A percentile compares a stretch with the other conserved stretches of the same genome.
phyloP scores from a whole-genome alignment of 2,113 vertebrate genomes.

The Delphinapterus leucas region DNA sequence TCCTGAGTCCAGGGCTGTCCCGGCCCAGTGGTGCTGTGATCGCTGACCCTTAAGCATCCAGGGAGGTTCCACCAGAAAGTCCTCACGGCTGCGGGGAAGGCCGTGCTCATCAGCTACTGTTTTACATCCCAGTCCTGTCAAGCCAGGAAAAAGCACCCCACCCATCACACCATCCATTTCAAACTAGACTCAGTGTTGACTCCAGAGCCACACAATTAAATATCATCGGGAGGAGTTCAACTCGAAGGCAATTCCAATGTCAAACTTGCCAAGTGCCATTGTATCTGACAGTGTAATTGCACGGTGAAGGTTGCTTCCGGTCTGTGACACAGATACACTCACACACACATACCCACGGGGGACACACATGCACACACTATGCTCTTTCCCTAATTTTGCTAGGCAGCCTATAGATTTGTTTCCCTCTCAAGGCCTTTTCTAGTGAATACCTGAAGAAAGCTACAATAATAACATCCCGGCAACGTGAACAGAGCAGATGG shows the following conservation, averaged over 20 bases:
- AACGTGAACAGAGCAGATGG: fast-evolving
- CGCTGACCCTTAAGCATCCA: slow-evolving; percentile 2
- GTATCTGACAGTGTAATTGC: neutral
- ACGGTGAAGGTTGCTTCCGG: neutral
- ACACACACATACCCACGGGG: neutral
- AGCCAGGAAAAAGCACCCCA: slow-evolving; percentile 50
- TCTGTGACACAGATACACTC: neutral
- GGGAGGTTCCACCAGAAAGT: slow-evolving; percentile 13
- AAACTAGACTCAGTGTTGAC: slow-evolving; percentile 31
- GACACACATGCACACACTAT: fast-evolving
- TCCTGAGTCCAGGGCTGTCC: neutral
- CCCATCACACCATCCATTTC: slow-evolving; percentile 13
- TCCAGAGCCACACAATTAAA: slow-evolving; percentile 41
- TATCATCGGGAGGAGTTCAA: slow-evolving; percentile 25
- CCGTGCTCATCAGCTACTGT: slow-evolving; percentile 16
- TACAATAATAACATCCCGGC: too few relatives aligned
- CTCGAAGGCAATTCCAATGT: neutral
- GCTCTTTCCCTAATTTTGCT: neutral
- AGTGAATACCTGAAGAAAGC: neutral
- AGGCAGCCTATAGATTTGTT: too few relatives aligned
- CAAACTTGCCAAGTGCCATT: neutral
- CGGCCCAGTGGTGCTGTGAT: neutral
- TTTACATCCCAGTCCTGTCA: slow-evolving; percentile 44
- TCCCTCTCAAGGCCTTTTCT: neutral
- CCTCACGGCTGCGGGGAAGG: slow-evolving; percentile 6